Evolutionary conservation across 2,888 invertebrate species (phyloP).

Genomic region (Nomada flava): DNA sequence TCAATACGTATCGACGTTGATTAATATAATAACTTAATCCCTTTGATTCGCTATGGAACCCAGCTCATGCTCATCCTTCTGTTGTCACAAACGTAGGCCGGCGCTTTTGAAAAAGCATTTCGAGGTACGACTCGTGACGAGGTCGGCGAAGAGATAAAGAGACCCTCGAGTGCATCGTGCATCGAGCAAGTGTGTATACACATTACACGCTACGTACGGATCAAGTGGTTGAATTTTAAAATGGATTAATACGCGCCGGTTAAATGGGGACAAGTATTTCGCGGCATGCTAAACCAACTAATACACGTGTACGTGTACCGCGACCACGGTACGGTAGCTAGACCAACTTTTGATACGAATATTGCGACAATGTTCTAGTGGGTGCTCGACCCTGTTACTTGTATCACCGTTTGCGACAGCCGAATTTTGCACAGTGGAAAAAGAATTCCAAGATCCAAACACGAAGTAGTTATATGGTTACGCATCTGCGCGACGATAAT

Average conservation of each 20-base stretch:
- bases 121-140: slow-evolving; percentile 24
- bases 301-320: slow-evolving; percentile 2
- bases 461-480: background rate
- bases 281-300: slow-evolving; percentile 26
- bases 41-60: slow-evolving; percentile 5
- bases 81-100: slow-evolving; percentile 21
- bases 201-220: slow-evolving; percentile 25
- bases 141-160: slow-evolving; percentile 43
- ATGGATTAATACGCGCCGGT: slow-evolving; percentile 48
- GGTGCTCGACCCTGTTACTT: slow-evolving; percentile 49
- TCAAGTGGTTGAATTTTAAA: slow-evolving; percentile 46
- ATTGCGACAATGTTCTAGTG: slow-evolving; percentile 44
- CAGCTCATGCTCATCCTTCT: background rate
- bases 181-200: slow-evolving; percentile 28
- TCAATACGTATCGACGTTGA: too few relatives aligned
- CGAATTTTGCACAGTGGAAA: background rate
- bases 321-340: slow-evolving; percentile 11
- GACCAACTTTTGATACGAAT: slow-evolving; percentile 43
- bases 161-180: slow-evolving; percentile 35
- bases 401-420: slow-evolving; percentile 6
- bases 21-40: background rate
- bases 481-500: background rate
- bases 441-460: slow-evolving; percentile 10
- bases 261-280: slow-evolving; percentile 52
- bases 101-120: slow-evolving; percentile 29